Conservation (phyloP, 2,888 invertebrate species). For the Pammene aurita region DNA sequence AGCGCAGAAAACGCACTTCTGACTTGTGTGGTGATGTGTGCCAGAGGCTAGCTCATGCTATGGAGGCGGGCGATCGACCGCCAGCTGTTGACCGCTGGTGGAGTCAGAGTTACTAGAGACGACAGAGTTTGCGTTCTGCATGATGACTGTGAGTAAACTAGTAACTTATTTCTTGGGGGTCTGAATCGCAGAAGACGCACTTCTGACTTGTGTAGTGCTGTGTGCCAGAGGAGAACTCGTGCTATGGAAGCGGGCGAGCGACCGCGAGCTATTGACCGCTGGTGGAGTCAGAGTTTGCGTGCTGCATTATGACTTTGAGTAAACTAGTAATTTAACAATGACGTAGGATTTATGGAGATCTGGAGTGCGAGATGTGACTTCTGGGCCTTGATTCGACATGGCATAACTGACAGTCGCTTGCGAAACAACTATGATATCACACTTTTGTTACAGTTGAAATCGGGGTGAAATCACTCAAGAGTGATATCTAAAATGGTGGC, state of each 20-base stretch:
- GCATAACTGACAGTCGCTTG: no score
- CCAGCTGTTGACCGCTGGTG: constrained; percentile 89
- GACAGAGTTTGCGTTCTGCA: constrained; percentile 88
- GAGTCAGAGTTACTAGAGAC: constrained; percentile 89
- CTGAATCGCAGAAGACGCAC: no score
- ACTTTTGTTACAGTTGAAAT: no score
- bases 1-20: constrained; percentile 87
- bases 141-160: constrained; percentile 66
- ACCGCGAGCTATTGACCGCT: not conserved
- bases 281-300: no score
- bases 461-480: no score
- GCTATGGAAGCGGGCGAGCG: not conserved
- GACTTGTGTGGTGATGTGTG: constrained; percentile 90
- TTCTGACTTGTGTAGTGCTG: not conserved
- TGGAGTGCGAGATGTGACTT: no score
- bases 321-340: no score
- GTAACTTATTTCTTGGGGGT: not conserved
- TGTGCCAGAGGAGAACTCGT: not conserved
- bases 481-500: no score
- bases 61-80: constrained; percentile 89
- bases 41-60: constrained; percentile 88
- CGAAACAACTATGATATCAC: no score
- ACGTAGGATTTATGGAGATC: no score
- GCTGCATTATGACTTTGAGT: no score
- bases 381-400: no score